These are phyloP conservation scores for Irena cyanogastra DNA, from an alignment of 2,113 vertebrate genomes.

Conservation along the genomic window DNA sequence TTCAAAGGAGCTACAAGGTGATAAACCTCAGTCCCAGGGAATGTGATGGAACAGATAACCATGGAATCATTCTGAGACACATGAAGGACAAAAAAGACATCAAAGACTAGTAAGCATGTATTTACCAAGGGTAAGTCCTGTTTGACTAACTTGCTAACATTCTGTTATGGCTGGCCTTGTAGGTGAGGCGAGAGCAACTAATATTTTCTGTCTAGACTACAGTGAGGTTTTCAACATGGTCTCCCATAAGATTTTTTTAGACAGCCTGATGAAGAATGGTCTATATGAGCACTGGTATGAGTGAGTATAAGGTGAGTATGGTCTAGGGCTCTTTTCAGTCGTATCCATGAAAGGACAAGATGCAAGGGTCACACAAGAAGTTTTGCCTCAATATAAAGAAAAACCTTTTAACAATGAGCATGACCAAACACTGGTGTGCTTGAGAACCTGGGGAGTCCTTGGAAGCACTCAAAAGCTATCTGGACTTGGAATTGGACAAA, in stretches of 20 bases:
- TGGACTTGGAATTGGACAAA: neutral
- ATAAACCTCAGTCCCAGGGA: neutral
- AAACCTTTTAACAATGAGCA: accelerated
- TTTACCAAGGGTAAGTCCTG: neutral
- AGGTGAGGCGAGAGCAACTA: neutral
- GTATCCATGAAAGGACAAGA: neutral
- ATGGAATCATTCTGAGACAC: neutral
- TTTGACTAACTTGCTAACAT: neutral
- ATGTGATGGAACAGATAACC: neutral
- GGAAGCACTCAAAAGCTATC: neutral
- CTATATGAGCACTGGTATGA: neutral
- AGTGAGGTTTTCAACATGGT: neutral
- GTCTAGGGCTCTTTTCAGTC: neutral
- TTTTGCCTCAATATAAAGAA: neutral
- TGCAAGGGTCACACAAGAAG: neutral
- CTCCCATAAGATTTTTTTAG: neutral
- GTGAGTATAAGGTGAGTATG: neutral
- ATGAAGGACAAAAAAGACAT: neutral
- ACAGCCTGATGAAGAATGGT: neutral
- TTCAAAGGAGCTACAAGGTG: neutral
- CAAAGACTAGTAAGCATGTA: neutral
- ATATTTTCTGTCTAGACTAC: neutral
- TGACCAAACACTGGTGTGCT: neutral
- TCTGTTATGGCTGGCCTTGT: neutral
- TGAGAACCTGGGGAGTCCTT: neutral